A percentile compares a stretch with the other conserved stretches of the same genome.
Evolutionary conservation across 2,797 vertebrate species (phyloP).

Genomic region (Notamacropus eugenii): DNA sequence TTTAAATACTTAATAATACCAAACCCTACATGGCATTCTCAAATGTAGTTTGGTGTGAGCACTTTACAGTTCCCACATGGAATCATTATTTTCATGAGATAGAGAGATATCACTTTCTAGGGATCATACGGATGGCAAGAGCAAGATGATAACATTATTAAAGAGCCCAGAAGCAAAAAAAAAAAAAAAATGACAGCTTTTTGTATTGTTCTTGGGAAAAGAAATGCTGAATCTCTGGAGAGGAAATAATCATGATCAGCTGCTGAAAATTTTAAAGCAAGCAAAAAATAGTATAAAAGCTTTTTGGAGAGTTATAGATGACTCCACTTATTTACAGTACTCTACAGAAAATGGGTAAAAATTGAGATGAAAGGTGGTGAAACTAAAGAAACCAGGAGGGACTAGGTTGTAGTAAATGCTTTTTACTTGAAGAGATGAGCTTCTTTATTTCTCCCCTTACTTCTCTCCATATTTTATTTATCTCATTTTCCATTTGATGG

Average conservation of each 20-base stretch:
- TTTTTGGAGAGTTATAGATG: slow-evolving; percentile 9
- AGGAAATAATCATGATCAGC: slow-evolving; percentile 46
- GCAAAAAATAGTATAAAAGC: slow-evolving; percentile 39
- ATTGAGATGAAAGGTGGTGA: slow-evolving; percentile 30
- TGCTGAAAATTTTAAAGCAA: slow-evolving; percentile 59
- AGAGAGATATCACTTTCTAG: slow-evolving; percentile 1
- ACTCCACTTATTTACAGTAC: slow-evolving; percentile 35
- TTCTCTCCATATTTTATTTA: slow-evolving; percentile 17
- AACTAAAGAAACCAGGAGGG: slow-evolving; percentile 20
- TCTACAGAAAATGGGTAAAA: slow-evolving; percentile 40
- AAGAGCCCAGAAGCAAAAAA: slow-evolving; percentile 28
- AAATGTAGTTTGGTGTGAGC: neutral
- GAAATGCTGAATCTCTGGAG: neutral
- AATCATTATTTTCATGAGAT: neutral
- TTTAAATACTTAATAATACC: slow-evolving; percentile 5
- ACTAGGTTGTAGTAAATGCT: slow-evolving; percentile 12
- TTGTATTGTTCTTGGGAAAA: slow-evolving; percentile 25
- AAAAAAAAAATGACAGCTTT: slow-evolving; percentile 29
- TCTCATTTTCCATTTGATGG: slow-evolving; percentile 1
- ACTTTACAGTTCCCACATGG: neutral
- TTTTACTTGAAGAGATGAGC: slow-evolving; percentile 55
- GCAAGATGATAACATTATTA: slow-evolving; percentile 42
- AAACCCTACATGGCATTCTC: slow-evolving; percentile 18
- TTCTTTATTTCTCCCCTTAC: slow-evolving; percentile 7
- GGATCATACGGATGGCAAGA: slow-evolving; percentile 27